phyloP scores from a whole-genome alignment of 1,140 invertebrate genomes.

The Drosophila fuyamai region DNA sequence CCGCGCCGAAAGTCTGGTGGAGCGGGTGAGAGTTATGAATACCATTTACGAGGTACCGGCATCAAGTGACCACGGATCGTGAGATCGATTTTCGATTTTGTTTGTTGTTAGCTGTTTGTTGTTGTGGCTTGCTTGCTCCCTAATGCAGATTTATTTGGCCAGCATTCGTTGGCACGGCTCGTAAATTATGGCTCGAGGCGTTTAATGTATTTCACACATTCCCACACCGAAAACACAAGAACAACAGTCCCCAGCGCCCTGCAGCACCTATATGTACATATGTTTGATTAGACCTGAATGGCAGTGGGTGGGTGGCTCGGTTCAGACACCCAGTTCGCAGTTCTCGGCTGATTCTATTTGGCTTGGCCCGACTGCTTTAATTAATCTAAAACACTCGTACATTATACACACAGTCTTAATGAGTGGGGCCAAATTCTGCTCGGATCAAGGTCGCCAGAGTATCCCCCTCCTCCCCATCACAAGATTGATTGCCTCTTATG shows the following conservation, averaged over 20 bases:
- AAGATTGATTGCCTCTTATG: slow-evolving; percentile 45
- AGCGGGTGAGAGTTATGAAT: slow-evolving; percentile 85
- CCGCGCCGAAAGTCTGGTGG: slow-evolving; percentile 82
- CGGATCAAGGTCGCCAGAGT: slow-evolving; percentile 40
- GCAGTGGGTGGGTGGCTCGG: slow-evolving; percentile 41
- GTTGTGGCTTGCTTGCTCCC: slow-evolving; percentile 34
- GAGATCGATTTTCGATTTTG: slow-evolving; percentile 67
- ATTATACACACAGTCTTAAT: slow-evolving; percentile 43
- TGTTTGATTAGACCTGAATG: slow-evolving; percentile 48
- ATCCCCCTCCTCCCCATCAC: slow-evolving; percentile 18
- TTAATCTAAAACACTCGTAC: slow-evolving; percentile 66
- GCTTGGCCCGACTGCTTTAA: slow-evolving; percentile 63
- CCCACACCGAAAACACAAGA: slow-evolving; percentile 25
- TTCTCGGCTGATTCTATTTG: slow-evolving; percentile 44
- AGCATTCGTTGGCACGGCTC: slow-evolving; percentile 36
- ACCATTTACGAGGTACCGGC: slow-evolving; percentile 84
- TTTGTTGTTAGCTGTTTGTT: slow-evolving; percentile 49
- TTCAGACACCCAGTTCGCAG: slow-evolving; percentile 26
- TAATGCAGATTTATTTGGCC: slow-evolving; percentile 52
- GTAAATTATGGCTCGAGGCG: slow-evolving; percentile 42
- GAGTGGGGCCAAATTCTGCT: slow-evolving; percentile 44
- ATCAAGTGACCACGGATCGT: slow-evolving; percentile 84
- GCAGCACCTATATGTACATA: slow-evolving; percentile 37
- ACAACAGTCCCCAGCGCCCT: slow-evolving; percentile 13
- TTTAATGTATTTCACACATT: slow-evolving; percentile 41